These are phyloP conservation scores for Pardosa pseudoannulata DNA, from an alignment of 2,888 invertebrate species.

Conservation along the genomic window DNA sequence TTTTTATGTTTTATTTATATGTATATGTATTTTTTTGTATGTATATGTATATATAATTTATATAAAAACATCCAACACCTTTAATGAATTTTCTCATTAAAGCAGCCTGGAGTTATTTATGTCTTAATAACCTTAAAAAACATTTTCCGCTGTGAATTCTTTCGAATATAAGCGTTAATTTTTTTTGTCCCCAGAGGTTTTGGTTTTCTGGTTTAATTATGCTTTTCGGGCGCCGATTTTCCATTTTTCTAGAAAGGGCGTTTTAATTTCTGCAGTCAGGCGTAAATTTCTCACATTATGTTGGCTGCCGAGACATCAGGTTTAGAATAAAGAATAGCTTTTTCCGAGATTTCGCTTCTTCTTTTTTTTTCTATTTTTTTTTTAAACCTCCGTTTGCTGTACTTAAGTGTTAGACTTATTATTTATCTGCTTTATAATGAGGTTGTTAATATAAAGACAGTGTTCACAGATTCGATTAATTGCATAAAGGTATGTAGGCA, in stretches of 20 bases:
- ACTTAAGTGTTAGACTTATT: too few species aligned
- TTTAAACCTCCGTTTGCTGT: too few species aligned
- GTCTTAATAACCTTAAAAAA: slow-evolving; percentile 46
- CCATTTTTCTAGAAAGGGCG: slow-evolving; percentile 31
- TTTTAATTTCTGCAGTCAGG: slow-evolving; percentile 1
- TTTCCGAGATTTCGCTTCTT: not conserved
- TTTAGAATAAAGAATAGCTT: not conserved
- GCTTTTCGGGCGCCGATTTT: slow-evolving; percentile 10
- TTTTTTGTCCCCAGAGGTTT: not conserved
- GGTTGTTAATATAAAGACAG: too few species aligned
- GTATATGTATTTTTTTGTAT: too few species aligned
- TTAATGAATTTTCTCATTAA: slow-evolving; percentile 66
- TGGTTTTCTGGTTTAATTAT: slow-evolving; percentile 33
- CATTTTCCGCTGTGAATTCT: slow-evolving; percentile 13
- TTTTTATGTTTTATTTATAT: too few species aligned
- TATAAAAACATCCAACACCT: slow-evolving; percentile 25
- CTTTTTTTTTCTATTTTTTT: too few species aligned
- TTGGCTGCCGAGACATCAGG: not conserved
- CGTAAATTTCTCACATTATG: not conserved
- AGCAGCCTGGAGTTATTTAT: slow-evolving; percentile 25
- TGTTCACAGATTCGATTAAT: too few species aligned
- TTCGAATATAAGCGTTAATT: not conserved
- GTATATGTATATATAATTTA: too few species aligned
- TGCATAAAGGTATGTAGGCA: too few species aligned
- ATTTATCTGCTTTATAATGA: too few species aligned